phyloP scores from a whole-genome alignment of 2,888 invertebrate species.

The Rhaphigaster nebulosa region DNA sequence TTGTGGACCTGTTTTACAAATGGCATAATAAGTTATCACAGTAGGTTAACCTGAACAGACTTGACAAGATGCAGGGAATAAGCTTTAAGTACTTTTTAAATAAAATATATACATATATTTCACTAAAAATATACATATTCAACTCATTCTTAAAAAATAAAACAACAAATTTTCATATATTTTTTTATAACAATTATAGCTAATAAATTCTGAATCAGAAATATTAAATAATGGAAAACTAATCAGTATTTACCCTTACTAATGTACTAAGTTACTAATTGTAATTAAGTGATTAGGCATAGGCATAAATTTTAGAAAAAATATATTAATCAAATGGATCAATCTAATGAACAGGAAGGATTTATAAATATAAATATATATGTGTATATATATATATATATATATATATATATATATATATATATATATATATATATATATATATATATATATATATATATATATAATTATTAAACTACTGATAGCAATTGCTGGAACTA shows the following conservation, averaged over 20 bases:
- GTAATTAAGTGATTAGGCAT: background rate
- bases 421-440: background rate
- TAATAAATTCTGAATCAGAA: background rate
- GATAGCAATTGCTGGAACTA: background rate
- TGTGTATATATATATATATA: background rate
- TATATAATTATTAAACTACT: background rate
- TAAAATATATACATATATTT: conserved; percentile 33
- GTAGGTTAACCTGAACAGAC: background rate
- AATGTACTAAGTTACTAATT: no score
- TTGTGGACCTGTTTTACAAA: background rate
- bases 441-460: background rate
- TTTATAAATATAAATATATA: background rate
- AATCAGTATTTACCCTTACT: background rate
- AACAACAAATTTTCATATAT: background rate
- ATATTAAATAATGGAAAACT: background rate
- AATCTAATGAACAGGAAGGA: background rate
- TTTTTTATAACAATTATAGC: background rate
- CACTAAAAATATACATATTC: conserved; percentile 29
- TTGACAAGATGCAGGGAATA: background rate
- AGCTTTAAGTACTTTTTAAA: conserved; percentile 4
- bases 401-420: background rate
- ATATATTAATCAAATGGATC: background rate
- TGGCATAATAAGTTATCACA: no score
- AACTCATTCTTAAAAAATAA: conserved; percentile 16
- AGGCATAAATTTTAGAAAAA: background rate